Conservation (phyloP, 2,888 invertebrate genomes). For the Oxycera nigricornis region DNA sequence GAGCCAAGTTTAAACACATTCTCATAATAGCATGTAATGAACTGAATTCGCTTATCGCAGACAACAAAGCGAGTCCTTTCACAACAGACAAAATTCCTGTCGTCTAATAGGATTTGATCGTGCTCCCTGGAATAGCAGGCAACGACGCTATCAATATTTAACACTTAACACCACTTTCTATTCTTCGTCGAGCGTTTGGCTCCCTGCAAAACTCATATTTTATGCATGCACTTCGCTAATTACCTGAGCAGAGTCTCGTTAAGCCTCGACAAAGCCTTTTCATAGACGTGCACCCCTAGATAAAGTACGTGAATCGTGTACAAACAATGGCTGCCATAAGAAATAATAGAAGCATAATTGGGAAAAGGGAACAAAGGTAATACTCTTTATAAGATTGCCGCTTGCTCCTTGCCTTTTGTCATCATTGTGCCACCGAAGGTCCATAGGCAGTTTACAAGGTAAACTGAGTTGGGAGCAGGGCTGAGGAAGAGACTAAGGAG, state of each 20-base stretch:
- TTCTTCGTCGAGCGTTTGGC: neutral
- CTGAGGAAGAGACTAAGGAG: too few relatives aligned
- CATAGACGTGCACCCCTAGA: constrained; percentile 14
- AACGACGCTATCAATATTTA: constrained; percentile 30
- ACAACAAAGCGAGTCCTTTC: too few relatives aligned
- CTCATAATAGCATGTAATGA: neutral
- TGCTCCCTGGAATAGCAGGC: neutral
- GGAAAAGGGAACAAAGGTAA: constrained; percentile 32
- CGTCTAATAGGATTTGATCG: neutral
- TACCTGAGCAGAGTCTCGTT: constrained; percentile 35
- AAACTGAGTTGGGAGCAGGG: neutral
- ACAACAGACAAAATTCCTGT: neutral
- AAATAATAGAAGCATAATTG: constrained; percentile 35
- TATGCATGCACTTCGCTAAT: constrained; percentile 39
- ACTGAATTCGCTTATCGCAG: neutral
- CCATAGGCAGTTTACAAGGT: neutral
- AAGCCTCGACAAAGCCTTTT: constrained; percentile 3
- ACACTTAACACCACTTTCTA: constrained; percentile 13
- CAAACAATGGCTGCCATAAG: constrained; percentile 32
- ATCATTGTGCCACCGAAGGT: neutral
- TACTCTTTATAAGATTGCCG: neutral
- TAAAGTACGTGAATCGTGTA: constrained; percentile 6
- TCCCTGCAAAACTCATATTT: constrained; percentile 17
- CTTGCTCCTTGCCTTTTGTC: constrained; percentile 1
- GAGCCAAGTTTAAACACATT: neutral